Percentiles rank a stretch among this genome's conserved stretches.
Evolutionary conservation across 2,113 vertebrate genomes (phyloP).

Genomic region (Actenoides lindsayi): DNA sequence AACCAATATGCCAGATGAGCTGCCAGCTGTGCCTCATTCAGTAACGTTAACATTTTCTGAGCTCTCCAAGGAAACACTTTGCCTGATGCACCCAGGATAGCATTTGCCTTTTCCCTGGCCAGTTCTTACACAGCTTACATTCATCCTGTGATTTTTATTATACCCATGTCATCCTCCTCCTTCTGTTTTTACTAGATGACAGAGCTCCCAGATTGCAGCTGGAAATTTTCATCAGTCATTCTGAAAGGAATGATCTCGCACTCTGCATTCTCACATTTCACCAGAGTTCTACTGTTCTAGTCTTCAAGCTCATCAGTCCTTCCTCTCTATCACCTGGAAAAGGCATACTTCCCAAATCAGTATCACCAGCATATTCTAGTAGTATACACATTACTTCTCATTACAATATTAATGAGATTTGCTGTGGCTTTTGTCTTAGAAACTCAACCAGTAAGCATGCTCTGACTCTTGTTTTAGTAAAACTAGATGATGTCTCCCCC

Average conservation of each 20-base stretch:
- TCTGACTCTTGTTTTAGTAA: not conserved
- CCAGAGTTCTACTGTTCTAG: not conserved
- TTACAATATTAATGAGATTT: not conserved
- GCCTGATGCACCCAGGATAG: not conserved
- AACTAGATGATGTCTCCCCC: not conserved
- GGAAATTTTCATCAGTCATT: not conserved
- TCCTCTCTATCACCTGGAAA: not conserved
- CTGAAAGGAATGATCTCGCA: not conserved
- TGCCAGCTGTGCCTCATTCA: not conserved
- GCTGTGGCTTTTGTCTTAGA: not conserved
- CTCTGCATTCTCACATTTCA: not conserved
- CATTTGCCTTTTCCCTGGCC: not conserved
- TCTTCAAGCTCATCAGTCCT: not conserved
- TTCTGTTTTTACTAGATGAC: not conserved
- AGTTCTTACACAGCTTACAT: not conserved
- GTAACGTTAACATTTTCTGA: not conserved
- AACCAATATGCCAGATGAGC: not conserved
- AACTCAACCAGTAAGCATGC: not conserved
- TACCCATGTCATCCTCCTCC: not conserved
- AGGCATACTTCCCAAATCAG: not conserved
- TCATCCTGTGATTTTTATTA: not conserved
- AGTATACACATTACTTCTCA: not conserved
- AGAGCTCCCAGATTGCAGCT: not conserved
- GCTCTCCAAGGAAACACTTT: not conserved
- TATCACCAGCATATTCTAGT: not conserved